Percentiles rank a stretch among this genome's conserved stretches.
Evolutionary conservation across 2,113 vertebrate genomes (phyloP).

Genomic region (Oostethus manadensis): DNA sequence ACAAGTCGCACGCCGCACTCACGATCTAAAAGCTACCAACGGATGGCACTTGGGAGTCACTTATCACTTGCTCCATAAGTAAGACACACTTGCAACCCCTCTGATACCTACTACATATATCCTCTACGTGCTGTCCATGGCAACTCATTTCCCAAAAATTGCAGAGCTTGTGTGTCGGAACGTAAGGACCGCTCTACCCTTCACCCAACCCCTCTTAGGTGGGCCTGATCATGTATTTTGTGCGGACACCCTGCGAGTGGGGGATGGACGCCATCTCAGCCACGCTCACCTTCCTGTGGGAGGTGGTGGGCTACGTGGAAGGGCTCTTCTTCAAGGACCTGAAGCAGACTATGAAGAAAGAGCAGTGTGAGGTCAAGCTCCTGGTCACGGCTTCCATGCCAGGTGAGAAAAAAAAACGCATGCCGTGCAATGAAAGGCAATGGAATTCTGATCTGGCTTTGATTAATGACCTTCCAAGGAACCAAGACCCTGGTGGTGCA

Average conservation of each 20-base stretch:
- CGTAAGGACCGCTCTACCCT: too few species aligned
- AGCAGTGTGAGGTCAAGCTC: conserved; percentile 96
- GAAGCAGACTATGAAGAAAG: conserved; percentile 99
- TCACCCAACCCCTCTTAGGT: conserved; percentile 68
- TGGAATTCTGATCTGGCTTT: not conserved
- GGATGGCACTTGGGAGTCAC: too few species aligned
- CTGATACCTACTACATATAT: too few species aligned
- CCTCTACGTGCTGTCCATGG: too few species aligned
- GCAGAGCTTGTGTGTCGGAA: too few species aligned
- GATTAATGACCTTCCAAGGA: conserved; percentile 62
- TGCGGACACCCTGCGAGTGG: conserved; percentile 95
- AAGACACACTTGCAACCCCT: too few species aligned
- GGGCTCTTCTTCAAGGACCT: conserved; percentile 98
- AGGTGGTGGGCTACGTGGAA: conserved; percentile 95
- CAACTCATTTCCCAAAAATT: too few species aligned
- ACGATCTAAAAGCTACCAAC: too few species aligned
- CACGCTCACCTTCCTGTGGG: conserved; percentile 96
- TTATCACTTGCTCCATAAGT: too few species aligned
- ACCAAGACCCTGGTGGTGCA: conserved; percentile 98
- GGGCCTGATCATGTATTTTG: conserved; percentile 98
- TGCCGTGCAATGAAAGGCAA: not conserved
- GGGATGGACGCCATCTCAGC: conserved; percentile 99
- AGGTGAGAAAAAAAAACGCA: conserved; percentile 65
- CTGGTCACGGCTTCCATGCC: conserved; percentile 98
- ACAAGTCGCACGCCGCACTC: too few species aligned